A percentile compares a stretch with the other conserved stretches of the same genome.
Conservation (phyloP, 2,797 vertebrate genomes). For the Argyrosomus regius region DNA sequence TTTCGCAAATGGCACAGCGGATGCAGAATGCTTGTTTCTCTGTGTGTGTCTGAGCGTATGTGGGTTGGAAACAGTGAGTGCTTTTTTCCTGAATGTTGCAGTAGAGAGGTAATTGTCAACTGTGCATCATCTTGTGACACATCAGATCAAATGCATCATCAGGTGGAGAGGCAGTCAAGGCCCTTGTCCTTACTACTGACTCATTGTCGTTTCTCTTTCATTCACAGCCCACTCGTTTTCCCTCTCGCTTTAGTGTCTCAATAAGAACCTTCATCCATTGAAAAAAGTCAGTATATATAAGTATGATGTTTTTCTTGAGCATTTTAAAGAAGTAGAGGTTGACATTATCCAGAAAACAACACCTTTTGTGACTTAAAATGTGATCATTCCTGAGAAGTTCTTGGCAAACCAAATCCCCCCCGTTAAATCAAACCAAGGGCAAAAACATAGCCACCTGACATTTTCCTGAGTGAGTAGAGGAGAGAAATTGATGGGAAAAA, state of each 20-base stretch:
- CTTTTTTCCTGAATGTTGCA: conserved; percentile 31
- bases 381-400: conserved; percentile 33
- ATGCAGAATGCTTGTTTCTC: background rate
- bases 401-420: conserved; percentile 31
- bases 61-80: conserved; percentile 25
- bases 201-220: conserved; percentile 41
- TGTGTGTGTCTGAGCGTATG: conserved; percentile 9
- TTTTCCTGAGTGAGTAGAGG: conserved; percentile 12
- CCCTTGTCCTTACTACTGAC: conserved; percentile 37
- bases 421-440: conserved; percentile 49
- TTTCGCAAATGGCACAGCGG: conserved; percentile 45
- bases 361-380: conserved; percentile 32
- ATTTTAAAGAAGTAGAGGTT: conserved; percentile 39
- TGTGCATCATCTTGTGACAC: conserved; percentile 57
- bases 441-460: conserved; percentile 24
- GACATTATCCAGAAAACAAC: conserved; percentile 43
- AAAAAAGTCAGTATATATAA: background rate
- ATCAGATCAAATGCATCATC: conserved; percentile 60
- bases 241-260: conserved; percentile 2
- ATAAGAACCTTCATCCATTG: background rate
- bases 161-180: conserved; percentile 52
- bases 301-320: background rate
- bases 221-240: conserved; percentile 23
- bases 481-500: conserved; percentile 27
- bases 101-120: conserved; percentile 52